phyloP scores from a whole-genome alignment of 2,113 vertebrate species.

The Anser brachyrhynchus region DNA sequence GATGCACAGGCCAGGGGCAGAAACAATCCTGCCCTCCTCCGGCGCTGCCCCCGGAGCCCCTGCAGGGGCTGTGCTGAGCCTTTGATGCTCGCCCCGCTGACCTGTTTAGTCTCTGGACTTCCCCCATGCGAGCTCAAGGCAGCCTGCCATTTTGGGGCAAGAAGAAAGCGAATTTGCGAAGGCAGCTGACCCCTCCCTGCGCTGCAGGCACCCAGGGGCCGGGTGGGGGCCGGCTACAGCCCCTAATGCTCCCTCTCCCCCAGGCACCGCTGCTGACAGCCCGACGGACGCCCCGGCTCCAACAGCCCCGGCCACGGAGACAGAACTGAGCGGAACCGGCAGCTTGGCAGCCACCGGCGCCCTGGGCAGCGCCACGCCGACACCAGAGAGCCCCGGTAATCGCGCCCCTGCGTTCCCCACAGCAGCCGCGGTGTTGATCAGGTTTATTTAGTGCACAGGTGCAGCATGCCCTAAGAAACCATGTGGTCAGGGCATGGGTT shows the following conservation, averaged over 20 bases:
- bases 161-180: neutral
- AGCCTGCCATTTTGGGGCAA: neutral
- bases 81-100: neutral
- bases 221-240: neutral
- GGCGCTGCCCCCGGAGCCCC: neutral
- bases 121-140: neutral
- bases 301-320: rapidly evolving
- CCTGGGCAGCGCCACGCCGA: rapidly evolving
- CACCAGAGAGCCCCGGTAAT: neutral
- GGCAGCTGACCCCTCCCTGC: neutral
- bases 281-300: rapidly evolving
- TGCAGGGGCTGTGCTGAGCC: neutral
- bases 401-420: rapidly evolving
- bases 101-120: neutral
- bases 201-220: neutral
- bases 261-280: neutral
- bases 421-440: rapidly evolving
- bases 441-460: neutral
- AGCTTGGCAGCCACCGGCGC: rapidly evolving
- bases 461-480: neutral
- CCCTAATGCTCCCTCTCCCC: neutral
- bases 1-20: neutral
- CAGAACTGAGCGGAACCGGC: rapidly evolving
- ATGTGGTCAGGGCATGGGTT: rapidly evolving
- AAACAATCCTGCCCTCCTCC: rapidly evolving